Conservation (phyloP, 1,140 invertebrate species). For the Odontomachus brunneus region DNA sequence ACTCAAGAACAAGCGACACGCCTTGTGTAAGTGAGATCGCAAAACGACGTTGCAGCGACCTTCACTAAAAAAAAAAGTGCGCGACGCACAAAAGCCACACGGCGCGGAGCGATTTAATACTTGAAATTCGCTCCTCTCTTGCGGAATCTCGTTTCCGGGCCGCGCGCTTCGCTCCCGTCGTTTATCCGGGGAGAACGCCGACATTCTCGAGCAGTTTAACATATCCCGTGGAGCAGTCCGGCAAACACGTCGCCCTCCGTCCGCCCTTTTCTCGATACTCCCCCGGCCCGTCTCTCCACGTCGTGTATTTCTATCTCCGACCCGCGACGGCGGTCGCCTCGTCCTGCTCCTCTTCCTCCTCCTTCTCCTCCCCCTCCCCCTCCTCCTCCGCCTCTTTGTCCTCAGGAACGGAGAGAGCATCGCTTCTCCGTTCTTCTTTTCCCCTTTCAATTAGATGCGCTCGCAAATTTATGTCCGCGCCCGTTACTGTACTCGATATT, state of each 20-base stretch:
- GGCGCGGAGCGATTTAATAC: constrained; percentile 28
- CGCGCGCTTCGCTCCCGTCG: constrained; percentile 61
- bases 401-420: constrained; percentile 30
- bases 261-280: constrained; percentile 44
- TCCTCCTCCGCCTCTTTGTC: constrained; percentile 53
- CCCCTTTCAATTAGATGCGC: constrained; percentile 85
- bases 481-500: constrained; percentile 80
- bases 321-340: neutral
- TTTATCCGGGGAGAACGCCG: constrained; percentile 78
- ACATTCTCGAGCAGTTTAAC: constrained; percentile 80
- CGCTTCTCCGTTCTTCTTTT: constrained; percentile 69
- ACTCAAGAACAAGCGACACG: no score
- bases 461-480: constrained; percentile 84
- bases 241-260: constrained; percentile 45
- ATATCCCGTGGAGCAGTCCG: constrained; percentile 74
- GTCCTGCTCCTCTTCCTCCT: neutral
- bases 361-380: no score
- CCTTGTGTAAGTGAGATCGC: neutral
- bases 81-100: no score
- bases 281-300: neutral
- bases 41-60: neutral
- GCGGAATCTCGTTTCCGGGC: constrained; percentile 53
- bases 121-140: constrained; percentile 55
- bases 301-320: constrained; percentile 44
- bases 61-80: no score